A percentile compares a stretch with the other conserved stretches of the same genome.
Conservation (phyloP, 2,113 vertebrate genomes). For the Otis tarda region DNA sequence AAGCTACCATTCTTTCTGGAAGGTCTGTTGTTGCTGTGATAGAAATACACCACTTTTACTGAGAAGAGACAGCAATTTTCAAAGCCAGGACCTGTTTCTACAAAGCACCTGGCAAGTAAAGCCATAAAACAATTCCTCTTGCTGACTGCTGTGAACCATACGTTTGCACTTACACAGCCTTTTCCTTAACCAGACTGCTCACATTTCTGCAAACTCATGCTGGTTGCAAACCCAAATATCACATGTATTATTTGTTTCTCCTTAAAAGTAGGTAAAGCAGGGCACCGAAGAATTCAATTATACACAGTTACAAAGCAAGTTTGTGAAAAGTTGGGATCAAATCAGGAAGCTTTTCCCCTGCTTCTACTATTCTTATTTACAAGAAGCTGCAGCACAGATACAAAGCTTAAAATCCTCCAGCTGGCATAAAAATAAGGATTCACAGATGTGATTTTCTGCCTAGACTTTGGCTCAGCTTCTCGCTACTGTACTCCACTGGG, state of each 20-base stretch:
- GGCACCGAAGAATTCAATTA: background rate
- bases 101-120: background rate
- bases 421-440: background rate
- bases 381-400: background rate
- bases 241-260: background rate
- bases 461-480: background rate
- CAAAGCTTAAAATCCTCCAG: background rate
- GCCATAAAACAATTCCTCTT: background rate
- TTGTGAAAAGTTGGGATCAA: background rate
- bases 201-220: background rate
- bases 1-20: background rate
- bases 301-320: background rate
- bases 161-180: background rate
- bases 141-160: background rate
- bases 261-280: background rate
- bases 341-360: background rate
- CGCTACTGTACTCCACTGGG: rapidly evolving
- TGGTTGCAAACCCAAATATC: background rate
- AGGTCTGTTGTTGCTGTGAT: background rate
- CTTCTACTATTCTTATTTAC: background rate
- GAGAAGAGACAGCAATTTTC: background rate
- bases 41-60: background rate
- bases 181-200: background rate
- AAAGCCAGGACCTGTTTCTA: background rate
- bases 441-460: background rate